Evolutionary conservation across 2,888 invertebrate species (phyloP), one percentile per base, ranked within the genome.

Genomic region (Dexiosoma caninum): DNA sequence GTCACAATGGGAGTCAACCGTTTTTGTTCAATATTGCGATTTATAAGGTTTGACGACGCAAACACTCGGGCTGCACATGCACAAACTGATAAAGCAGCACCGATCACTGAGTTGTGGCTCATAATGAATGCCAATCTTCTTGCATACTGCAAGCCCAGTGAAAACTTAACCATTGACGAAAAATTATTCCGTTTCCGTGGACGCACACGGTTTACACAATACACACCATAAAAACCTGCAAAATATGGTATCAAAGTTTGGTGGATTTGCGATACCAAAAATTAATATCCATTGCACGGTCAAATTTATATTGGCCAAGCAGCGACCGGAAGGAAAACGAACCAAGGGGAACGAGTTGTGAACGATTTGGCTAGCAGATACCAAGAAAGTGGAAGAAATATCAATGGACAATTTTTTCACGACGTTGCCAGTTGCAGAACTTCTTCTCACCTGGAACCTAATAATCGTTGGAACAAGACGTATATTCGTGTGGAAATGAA

Each of bases 301-400:
- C 42, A 44, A 44, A 19, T 44, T 44, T 44, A 44, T 16, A 44
- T 16, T 16, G 42, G 16, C 42, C 44, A 21, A 44, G 6, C n/a
- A 16, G 42, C 42, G 42, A 16, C 42, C 42, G 19, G 42, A 44
- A 44, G 44, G 44, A 8, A 19, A 44, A 44, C n/a, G 37, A 37
- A 37, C 37, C 2, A 37, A 37, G n/a, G n/a, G n/a, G 49, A 37
- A 37, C 37, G 44, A 44, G 44, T 44, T 21, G 19, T 44, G 19
- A 21, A 44, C 19, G 44, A 44, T 44, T 21, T 44, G 37, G n/a
- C 49, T 49, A 49, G 49, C 23, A 49, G 49, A 49, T 53, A 53
- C 53, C 30, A 30, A 49, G 49, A 6, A 49, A 49, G 23, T 9
- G 49, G 49, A 49, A 23, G 49, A 49, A 23, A 49, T 49, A 23